These are phyloP conservation scores for Myiopsitta monachus DNA, from an alignment of 2,113 vertebrate genomes.

Conservation along the genomic window DNA sequence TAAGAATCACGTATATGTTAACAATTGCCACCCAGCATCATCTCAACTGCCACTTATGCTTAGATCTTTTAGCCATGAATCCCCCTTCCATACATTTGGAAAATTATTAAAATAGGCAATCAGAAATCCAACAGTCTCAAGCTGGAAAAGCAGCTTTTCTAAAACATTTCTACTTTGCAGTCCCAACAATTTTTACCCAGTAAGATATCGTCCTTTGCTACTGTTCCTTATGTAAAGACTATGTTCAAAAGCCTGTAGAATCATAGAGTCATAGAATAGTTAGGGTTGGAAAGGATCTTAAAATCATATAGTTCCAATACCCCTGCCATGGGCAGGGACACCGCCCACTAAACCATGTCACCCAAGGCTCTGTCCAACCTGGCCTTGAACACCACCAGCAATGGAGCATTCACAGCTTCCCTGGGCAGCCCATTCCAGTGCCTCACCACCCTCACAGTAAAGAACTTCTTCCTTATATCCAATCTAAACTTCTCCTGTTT, in stretches of 20 bases:
- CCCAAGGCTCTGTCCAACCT: too few relatives aligned
- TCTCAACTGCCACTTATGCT: background rate
- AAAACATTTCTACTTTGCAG: background rate
- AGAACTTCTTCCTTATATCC: too few relatives aligned
- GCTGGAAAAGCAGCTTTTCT: background rate
- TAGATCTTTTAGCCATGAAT: background rate
- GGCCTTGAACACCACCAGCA: too few relatives aligned
- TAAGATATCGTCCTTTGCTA: background rate
- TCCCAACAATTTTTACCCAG: background rate
- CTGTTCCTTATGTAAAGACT: background rate
- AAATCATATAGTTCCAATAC: too few relatives aligned
- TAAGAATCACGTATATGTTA: background rate
- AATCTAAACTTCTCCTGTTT: too few relatives aligned
- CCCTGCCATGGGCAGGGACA: too few relatives aligned
- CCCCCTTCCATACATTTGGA: background rate
- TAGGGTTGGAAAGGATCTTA: too few relatives aligned
- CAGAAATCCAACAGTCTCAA: background rate
- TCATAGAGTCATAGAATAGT: too few relatives aligned
- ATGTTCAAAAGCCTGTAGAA: background rate
- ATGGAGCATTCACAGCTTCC: too few relatives aligned
- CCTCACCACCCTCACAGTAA: too few relatives aligned
- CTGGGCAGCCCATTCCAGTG: too few relatives aligned
- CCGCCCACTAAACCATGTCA: too few relatives aligned
- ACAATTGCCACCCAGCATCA: background rate
- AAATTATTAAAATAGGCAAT: background rate